Evolutionary conservation across 2,113 vertebrate species (phyloP), one percentile per base, ranked within the genome.

Genomic region (Hypomesus transpacificus): DNA sequence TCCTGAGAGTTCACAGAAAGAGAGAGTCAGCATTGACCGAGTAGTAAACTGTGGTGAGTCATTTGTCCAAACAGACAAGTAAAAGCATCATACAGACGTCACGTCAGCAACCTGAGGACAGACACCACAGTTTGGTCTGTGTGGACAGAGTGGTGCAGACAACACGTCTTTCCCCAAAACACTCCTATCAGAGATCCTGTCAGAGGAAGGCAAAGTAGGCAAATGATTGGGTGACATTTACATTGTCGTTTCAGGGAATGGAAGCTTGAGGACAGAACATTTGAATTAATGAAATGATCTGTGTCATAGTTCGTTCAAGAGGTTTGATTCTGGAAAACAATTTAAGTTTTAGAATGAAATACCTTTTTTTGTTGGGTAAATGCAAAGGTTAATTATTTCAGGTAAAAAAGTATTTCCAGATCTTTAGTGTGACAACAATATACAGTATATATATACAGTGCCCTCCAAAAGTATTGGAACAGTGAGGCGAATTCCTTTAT

Each of bases 371-470:
- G 24, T 2, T 2, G 24, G 24, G 14, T 54, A 54, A 56, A 56
- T 18, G 54, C 16, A 56, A 46, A 46, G 39, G 2, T 46, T 9
- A 46, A 46, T 46, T 11, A 46, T 46, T 46, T 46, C 39, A 46
- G 39, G 8, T 46, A 13, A 46, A 46, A 46, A 46, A 46, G 56
- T 56, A 76, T 69, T 75, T 75, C 72, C 75, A 70, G 66, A 71
- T 70, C 71, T 66, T 59, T 54, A 73, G 69, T 73, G 52, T 54
- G 68, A 69, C 66, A 70, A 46, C 50, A 31, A 53, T 69, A 50
- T 21, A 72, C n/a, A n/a, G n/a, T n/a, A n/a, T n/a, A n/a, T n/a
- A n/a, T n/a, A n/a, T n/a, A n/a, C n/a, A n/a, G n/a, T n/a, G n/a
- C n/a, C n/a, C n/a, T n/a, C n/a, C n/a, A n/a, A n/a, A n/a, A n/a